Evolutionary conservation across 2,888 invertebrate species (phyloP).

Genomic region (Andrena praecox): DNA sequence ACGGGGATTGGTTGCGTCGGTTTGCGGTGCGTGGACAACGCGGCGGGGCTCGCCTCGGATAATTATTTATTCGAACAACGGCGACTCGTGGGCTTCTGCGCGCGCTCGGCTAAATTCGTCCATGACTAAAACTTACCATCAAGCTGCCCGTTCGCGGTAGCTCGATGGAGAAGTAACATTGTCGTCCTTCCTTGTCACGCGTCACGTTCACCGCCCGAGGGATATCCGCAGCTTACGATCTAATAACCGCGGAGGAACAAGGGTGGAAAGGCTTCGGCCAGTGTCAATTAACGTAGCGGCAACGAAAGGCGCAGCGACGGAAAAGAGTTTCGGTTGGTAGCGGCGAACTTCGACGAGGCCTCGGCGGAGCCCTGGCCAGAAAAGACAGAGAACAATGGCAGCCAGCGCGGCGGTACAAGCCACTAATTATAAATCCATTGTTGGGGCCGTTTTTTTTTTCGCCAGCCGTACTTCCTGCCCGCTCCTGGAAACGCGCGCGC

Average conservation of each 20-base stretch:
- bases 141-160: too few relatives aligned
- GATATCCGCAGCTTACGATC: slow-evolving; percentile 41
- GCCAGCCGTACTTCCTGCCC: slow-evolving; percentile 74
- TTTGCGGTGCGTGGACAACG: neutral
- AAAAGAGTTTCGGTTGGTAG: slow-evolving; percentile 59
- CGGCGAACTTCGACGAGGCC: slow-evolving; percentile 61
- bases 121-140: too few relatives aligned
- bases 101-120: too few relatives aligned
- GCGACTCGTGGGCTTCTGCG: too few relatives aligned
- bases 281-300: slow-evolving; percentile 60
- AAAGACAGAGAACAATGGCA: slow-evolving; percentile 67
- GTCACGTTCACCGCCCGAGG: neutral
- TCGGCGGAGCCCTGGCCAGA: slow-evolving; percentile 51
- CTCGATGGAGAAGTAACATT: neutral
- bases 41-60: neutral
- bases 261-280: slow-evolving; percentile 28
- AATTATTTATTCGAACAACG: slow-evolving; percentile 17
- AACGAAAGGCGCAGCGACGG: slow-evolving; percentile 42
- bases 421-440: slow-evolving; percentile 80
- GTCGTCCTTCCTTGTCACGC: too few relatives aligned
- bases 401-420: slow-evolving; percentile 68
- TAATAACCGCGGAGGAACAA: slow-evolving; percentile 45
- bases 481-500: slow-evolving; percentile 46
- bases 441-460: slow-evolving; percentile 78
- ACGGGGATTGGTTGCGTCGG: neutral